These are phyloP conservation scores for Stratiomys singularior DNA, from an alignment of 2,888 invertebrate species.

Conservation along the genomic window DNA sequence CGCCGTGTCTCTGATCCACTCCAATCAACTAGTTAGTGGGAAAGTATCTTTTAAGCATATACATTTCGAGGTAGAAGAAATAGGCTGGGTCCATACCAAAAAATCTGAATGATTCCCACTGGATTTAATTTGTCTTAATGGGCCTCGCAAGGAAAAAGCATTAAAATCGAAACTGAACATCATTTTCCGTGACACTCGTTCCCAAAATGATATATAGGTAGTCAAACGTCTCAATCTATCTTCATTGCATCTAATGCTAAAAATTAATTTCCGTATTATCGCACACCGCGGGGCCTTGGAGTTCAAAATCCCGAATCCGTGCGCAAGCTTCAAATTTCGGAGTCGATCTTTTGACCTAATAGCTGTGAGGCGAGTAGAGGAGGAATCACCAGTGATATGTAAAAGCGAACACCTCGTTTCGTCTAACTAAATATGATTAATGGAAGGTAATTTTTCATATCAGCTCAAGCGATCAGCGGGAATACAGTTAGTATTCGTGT, in stretches of 20 bases:
- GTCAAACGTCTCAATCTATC: constrained; percentile 51
- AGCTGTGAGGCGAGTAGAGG: background rate
- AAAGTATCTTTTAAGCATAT: background rate
- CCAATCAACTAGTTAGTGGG: background rate
- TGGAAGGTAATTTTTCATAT: constrained; percentile 42
- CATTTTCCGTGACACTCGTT: constrained; percentile 16
- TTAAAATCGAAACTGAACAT: constrained; percentile 5
- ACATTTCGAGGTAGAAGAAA: background rate
- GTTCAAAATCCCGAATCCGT: background rate
- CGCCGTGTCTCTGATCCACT: background rate
- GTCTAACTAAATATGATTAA: constrained; percentile 44
- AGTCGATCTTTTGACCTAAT: constrained; percentile 29
- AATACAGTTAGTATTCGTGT: constrained; percentile 43
- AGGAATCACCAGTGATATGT: constrained; percentile 27
- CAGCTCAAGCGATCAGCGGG: constrained; percentile 29
- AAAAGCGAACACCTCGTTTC: constrained; percentile 40
- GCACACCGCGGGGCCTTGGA: constrained; percentile 24
- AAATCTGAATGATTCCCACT: constrained; percentile 27
- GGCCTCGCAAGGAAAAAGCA: constrained; percentile 10
- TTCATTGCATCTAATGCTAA: constrained; percentile 48
- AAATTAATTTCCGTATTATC: constrained; percentile 50
- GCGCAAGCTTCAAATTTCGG: constrained; percentile 15
- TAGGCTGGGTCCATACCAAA: background rate
- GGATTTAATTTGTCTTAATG: constrained; percentile 16
- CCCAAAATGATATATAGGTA: constrained; percentile 35